phyloP scores from a whole-genome alignment of 2,113 vertebrate genomes.

The Indri indri region DNA sequence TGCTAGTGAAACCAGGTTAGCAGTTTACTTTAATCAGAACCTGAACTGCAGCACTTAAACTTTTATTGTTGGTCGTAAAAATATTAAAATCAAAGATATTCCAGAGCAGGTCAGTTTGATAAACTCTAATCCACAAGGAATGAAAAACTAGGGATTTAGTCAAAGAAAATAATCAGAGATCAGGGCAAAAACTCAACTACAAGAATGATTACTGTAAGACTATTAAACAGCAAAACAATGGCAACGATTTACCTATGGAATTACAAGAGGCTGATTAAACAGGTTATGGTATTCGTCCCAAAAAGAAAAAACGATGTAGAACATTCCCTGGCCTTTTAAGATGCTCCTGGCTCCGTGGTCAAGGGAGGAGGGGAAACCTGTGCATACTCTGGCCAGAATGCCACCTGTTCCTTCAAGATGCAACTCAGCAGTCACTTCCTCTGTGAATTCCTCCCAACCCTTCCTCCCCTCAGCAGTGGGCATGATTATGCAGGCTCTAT shows the following conservation, averaged over 20 bases:
- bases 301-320: not conserved
- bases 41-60: not conserved
- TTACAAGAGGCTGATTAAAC: not conserved
- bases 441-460: not conserved
- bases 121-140: not conserved
- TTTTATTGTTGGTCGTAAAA: not conserved
- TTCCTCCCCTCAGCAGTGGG: not conserved
- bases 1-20: not conserved
- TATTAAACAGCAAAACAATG: not conserved
- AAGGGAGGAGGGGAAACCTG: not conserved
- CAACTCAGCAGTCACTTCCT: not conserved
- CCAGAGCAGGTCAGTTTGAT: not conserved
- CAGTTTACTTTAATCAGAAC: not conserved
- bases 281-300: not conserved
- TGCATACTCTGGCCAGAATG: not conserved
- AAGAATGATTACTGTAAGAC: not conserved
- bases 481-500: not conserved
- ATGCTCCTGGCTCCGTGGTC: not conserved
- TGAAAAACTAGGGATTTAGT: not conserved
- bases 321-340: not conserved
- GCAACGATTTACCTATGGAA: not conserved
- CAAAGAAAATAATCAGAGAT: not conserved
- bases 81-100: not conserved
- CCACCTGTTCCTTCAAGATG: not conserved
- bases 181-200: not conserved